Base-by-base conservation (phyloP, 2,888 invertebrate species). In the Agrochola lychnidis region DNA sequence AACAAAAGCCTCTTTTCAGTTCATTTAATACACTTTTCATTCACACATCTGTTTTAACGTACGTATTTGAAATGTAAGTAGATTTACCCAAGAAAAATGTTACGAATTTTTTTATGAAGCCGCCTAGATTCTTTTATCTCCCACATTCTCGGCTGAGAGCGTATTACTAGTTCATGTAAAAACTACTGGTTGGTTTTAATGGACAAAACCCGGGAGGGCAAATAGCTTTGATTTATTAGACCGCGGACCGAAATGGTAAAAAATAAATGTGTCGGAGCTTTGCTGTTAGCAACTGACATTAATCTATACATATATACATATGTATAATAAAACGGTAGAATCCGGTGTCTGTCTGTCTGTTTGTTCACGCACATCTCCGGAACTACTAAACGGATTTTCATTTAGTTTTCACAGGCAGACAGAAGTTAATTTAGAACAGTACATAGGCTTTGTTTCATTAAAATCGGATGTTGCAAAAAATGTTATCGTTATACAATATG, bases 31-130 rank as follows among this genome's bases (percentile, higher is more conserved):
- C 12, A 59, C 0, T 73, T 63, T 75, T n/a, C n/a, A n/a, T n/a
- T n/a, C n/a, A n/a, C 3, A 12, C 22, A 56, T 56, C 4, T 22
- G 5, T 75, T 51, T 61, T 61, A 61, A 51, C 22, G 12, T 51
- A 71, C 16, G 3, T 59, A 57, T 30, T 30, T 10, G 10, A 16
- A 19, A 45, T 45, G 12, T 66, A 48, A 48, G 12, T 48, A 30
- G 0, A 45, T 45, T 53, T 40, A 25, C 7, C 4, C 10, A 19
- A 53, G 42, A 70, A 79, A 76, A 61, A 71, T 42, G 9, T n/a
- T 30, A 36, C 42, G 25, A 80, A 64, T 25, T n/a, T 64, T 72
- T 78, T 53, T 57, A 59, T 53, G 45, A 80, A 78, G 25, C 53
- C 4, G 36, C 36, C 36, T 25, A 16, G 4, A 73, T 22, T 64